These are phyloP conservation scores for Notoglanidium macrostoma DNA, from an alignment of 2,797 vertebrate species.

Conservation along the genomic window DNA sequence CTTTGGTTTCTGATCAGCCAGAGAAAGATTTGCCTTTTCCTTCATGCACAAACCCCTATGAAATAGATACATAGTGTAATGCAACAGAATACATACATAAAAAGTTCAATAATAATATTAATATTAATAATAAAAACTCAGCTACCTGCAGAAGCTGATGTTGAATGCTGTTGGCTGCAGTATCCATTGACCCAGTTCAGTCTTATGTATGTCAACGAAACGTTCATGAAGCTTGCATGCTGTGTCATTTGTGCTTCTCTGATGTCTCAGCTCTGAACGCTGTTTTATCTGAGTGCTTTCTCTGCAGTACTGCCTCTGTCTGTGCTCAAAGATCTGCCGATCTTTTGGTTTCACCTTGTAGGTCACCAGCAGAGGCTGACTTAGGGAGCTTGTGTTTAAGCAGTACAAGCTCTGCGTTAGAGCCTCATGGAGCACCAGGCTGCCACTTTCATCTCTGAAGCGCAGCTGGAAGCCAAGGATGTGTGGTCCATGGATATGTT, in stretches of 20 bases:
- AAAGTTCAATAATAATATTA: neutral
- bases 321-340: neutral
- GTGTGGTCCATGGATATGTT: slow-evolving; percentile 44
- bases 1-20: slow-evolving; percentile 12
- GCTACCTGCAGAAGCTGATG: slow-evolving; percentile 57
- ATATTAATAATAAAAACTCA: neutral
- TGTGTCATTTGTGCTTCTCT: slow-evolving; percentile 5
- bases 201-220: slow-evolving; percentile 34
- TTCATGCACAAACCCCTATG: slow-evolving; percentile 52
- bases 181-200: slow-evolving; percentile 44
- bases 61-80: slow-evolving; percentile 1
- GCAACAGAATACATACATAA: neutral
- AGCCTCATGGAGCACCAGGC: slow-evolving; percentile 70
- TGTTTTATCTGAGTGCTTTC: slow-evolving; percentile 21
- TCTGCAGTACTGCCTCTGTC: slow-evolving; percentile 33
- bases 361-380: slow-evolving; percentile 67
- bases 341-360: slow-evolving; percentile 54
- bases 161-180: slow-evolving; percentile 56
- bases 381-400: slow-evolving; percentile 62
- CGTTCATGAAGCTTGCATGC: slow-evolving; percentile 49
- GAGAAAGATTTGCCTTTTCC: slow-evolving; percentile 16
- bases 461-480: slow-evolving; percentile 69
- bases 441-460: slow-evolving; percentile 75
- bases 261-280: slow-evolving; percentile 8
- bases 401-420: slow-evolving; percentile 73